Evolutionary conservation across 2,113 vertebrate species (phyloP), one percentile per base, ranked within the genome.

Genomic region (Microcebus lehilahytsara): DNA sequence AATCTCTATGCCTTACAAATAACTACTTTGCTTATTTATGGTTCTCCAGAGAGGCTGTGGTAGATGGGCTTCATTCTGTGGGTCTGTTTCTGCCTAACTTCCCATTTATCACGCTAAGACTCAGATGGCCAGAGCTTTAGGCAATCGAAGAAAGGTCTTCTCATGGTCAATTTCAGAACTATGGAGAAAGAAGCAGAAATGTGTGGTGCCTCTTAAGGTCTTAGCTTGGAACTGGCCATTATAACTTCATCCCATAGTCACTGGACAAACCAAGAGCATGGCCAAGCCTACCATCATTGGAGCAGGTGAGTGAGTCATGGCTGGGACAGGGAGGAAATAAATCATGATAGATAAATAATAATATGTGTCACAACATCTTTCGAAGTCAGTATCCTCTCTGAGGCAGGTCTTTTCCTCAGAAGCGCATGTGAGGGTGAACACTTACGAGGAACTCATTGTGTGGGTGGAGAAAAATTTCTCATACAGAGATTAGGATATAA

Each of bases 341-440:
- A n/a, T 20, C 6, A 40, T 77, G 25, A 42, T 17, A 3, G 34
- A 30, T 19, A 46, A 46, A 80, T 1, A 14, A 13, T 42, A 64
- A 46, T 3, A 11, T 75, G 16, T 6, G 27, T 5, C 42, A 62
- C 1, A 11, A 5, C 3, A 7, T n/a, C 0, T 30, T n/a, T 40
- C 11, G 14, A 58, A 37, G 32, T 12, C 53, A 69, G 6, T 40
- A 46, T 69, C 42, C 64, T 78, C 51, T 69, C 23, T 25, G 34
- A 92, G 19, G 19, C 17, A 42, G 25, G 17, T 1, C 6, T 60
- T n/a, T 34, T 40, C 6, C 40, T 77, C 42, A 49, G 16, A 66
- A 32, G 62, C 11, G 27, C 25, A 64, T 56, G 16, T 56, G 16
- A 56, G 53, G 53, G 53, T 56, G 53, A 56, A 56, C 13, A 56